These are phyloP conservation scores for Pollimyrus isidori DNA, from an alignment of 2,113 vertebrate genomes.

Conservation along the genomic window DNA sequence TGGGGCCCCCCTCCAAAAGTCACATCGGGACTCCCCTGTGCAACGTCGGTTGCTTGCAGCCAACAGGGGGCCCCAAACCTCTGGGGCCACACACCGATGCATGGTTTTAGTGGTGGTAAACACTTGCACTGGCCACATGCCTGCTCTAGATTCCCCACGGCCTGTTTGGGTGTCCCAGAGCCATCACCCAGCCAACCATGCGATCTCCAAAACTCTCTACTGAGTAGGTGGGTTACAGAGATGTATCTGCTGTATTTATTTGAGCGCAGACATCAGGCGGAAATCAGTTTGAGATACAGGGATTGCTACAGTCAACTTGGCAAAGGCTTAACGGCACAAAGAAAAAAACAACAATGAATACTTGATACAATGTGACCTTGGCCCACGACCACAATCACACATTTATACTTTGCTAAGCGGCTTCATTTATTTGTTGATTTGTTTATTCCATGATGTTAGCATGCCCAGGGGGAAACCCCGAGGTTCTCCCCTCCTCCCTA, in stretches of 20 bases:
- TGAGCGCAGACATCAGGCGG: not conserved
- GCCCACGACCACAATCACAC: not conserved
- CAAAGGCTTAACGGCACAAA: constrained; percentile 19
- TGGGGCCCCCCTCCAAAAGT: not conserved
- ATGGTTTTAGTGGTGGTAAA: not conserved
- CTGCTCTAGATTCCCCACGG: not conserved
- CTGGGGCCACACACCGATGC: not conserved
- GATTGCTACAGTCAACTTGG: constrained; percentile 22
- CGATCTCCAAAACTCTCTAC: not conserved
- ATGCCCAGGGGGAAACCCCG: not conserved
- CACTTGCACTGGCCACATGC: not conserved
- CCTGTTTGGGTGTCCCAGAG: not conserved
- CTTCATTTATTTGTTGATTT: not conserved
- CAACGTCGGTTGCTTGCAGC: not conserved
- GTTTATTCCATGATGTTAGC: not conserved
- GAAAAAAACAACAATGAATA: constrained; percentile 31
- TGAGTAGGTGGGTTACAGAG: not conserved
- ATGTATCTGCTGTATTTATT: not conserved
- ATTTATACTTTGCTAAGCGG: not conserved
- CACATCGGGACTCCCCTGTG: not conserved
- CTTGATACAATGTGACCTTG: constrained; percentile 20
- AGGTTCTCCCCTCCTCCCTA: not conserved
- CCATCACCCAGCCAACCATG: not conserved
- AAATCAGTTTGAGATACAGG: constrained; percentile 13
- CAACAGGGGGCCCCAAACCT: not conserved